Conservation (phyloP, 1,140 invertebrate genomes). For the Frieseomelitta varia region DNA sequence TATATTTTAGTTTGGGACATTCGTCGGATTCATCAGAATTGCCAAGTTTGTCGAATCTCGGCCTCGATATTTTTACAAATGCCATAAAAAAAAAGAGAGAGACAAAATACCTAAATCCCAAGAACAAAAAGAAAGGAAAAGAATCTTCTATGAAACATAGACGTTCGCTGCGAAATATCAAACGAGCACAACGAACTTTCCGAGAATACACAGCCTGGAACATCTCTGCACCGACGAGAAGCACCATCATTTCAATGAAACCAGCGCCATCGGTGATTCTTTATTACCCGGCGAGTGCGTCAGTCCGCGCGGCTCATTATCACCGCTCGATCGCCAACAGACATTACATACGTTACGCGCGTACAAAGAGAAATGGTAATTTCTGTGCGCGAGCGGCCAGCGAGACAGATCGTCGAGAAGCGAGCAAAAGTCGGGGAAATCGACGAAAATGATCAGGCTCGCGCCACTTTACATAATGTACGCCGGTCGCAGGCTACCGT, state of each 20-base stretch:
- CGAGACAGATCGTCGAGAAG: background rate
- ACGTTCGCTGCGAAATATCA: background rate
- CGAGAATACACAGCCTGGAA: background rate
- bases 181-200: background rate
- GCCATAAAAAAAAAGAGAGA: background rate
- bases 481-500: conserved; percentile 55
- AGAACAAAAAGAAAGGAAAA: background rate
- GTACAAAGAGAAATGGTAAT: background rate
- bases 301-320: conserved; percentile 8
- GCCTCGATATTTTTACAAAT: background rate
- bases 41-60: no score
- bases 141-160: no score
- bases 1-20: no score
- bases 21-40: no score
- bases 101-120: background rate
- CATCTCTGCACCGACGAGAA: background rate
- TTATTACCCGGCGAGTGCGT: conserved; percentile 4
- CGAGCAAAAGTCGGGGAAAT: conserved; percentile 48
- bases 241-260: background rate
- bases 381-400: background rate
- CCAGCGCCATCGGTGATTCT: background rate
- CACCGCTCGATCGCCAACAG: background rate
- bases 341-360: no score
- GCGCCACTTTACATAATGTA: conserved; percentile 58
- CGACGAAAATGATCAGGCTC: conserved; percentile 5